Conservation (phyloP, 2,113 vertebrate species). For the Semicossyphus pulcher region DNA sequence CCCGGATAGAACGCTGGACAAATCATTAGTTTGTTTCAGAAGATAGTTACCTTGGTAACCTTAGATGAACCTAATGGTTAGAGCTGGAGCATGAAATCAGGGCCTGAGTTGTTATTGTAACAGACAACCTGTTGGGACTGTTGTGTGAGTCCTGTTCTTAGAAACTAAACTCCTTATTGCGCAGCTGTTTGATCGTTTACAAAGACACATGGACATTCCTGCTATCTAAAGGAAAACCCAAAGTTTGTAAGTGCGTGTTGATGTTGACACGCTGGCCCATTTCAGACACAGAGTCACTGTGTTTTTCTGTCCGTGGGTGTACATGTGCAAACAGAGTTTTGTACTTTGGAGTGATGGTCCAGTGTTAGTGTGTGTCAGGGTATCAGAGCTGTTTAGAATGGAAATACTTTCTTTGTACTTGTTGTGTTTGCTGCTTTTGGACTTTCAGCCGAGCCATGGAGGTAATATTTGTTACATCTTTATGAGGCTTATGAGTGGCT, state of each 20-base stretch:
- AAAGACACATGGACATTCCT: neutral
- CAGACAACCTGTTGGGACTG: neutral
- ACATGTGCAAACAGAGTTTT: slow-evolving; percentile 65
- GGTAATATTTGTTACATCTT: slow-evolving; percentile 57
- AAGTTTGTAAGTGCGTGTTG: neutral
- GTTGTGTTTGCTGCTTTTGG: slow-evolving; percentile 48
- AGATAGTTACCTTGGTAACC: too few relatives aligned
- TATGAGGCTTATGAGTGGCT: neutral
- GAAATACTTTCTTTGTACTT: slow-evolving; percentile 39
- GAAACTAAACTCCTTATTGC: neutral
- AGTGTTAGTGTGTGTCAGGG: slow-evolving; percentile 10
- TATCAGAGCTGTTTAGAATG: slow-evolving; percentile 53
- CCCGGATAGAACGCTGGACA: too few relatives aligned
- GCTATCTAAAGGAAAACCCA: neutral
- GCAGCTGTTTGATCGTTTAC: neutral
- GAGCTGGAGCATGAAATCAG: neutral
- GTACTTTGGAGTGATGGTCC: slow-evolving; percentile 77
- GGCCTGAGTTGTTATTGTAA: neutral
- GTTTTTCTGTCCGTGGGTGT: slow-evolving; percentile 17
- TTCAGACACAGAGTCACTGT: too few relatives aligned
- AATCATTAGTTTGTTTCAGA: neutral
- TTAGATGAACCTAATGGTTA: neutral
- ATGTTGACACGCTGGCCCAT: slow-evolving; percentile 8
- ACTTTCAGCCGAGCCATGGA: slow-evolving; percentile 42
- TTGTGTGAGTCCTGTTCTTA: neutral